Evolutionary conservation across 1,140 invertebrate species (phyloP), one percentile per base, ranked within the genome.

Genomic region (Hylaeus volcanicus): DNA sequence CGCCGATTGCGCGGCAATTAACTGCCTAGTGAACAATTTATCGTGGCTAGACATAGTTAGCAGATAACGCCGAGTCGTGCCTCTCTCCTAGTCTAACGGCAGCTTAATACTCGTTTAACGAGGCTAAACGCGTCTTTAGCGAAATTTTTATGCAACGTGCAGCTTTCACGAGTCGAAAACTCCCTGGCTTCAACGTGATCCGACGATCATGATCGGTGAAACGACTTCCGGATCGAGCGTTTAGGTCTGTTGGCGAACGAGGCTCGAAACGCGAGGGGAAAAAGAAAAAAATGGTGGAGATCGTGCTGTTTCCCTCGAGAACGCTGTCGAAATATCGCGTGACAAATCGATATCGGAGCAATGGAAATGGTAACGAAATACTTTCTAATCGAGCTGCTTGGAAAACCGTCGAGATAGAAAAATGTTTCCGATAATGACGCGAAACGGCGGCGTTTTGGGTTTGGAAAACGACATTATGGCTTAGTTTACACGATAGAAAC

Each of bases 301-400:
- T 61, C 53, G 14, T 37, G 55, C 1, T 45, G 55, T 56, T 61
- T 65, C 9, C n/a, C 12, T 70, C 14, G 15, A 63, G 11, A 5
- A 63, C 71, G 58, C 6, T 48, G 41, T 68, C 51, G 66, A 81
- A 81, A 81, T 69, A 60, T 83, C 68, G 78, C 78, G 81, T 83
- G 82, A 81, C 79, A 45, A 70, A 83, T 69, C 51, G 60, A 81
- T 79, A 65, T 58, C 61, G 26, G 56, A 45, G 64, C 51, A 68
- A 41, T 41, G 51, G 53, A 70, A 55, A 53, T 82, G 70, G 81
- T 73, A 82, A 83, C 79, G 56, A 64, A 80, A 68, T 74, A 80
- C 69, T 80, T 74, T 80, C 74, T 81, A 83, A 81, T 83, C 81
- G 74, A 81, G 69, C 66, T 56, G 69, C 78, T 26, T 74, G 58